Evolutionary conservation across 2,113 vertebrate species (phyloP).

Genomic region (Prionailurus bengalensis): DNA sequence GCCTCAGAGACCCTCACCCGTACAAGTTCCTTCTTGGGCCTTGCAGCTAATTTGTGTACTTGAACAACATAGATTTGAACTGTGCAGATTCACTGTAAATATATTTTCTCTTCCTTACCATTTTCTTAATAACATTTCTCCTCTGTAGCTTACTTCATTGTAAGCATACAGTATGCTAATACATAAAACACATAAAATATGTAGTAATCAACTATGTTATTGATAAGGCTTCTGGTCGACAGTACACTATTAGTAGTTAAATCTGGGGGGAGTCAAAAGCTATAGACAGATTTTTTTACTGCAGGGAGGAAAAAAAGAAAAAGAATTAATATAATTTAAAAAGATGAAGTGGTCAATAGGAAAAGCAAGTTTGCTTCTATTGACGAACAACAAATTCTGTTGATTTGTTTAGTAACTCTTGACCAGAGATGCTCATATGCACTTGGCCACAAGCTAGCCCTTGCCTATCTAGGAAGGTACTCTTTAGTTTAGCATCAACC

Average conservation of each 20-base stretch:
- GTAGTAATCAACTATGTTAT: background rate
- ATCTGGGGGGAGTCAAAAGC: background rate
- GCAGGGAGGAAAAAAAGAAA: background rate
- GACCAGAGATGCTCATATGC: background rate
- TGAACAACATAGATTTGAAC: background rate
- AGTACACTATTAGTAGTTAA: background rate
- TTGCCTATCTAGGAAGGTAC: background rate
- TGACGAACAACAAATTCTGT: background rate
- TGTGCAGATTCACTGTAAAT: background rate
- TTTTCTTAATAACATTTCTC: background rate
- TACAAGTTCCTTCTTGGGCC: background rate
- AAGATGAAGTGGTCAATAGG: background rate
- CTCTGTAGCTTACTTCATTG: background rate
- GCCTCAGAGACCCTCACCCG: background rate
- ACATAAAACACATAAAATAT: background rate
- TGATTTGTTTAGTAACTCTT: background rate
- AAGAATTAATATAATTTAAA: background rate
- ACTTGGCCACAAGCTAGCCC: background rate
- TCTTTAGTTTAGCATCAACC: background rate
- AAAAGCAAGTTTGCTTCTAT: background rate
- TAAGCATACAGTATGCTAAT: background rate
- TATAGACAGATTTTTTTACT: background rate
- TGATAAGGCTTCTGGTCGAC: background rate
- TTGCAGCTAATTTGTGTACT: background rate
- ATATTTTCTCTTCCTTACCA: background rate